phyloP scores from a whole-genome alignment of 1,140 invertebrate species.

The Neodiprion fabricii region DNA sequence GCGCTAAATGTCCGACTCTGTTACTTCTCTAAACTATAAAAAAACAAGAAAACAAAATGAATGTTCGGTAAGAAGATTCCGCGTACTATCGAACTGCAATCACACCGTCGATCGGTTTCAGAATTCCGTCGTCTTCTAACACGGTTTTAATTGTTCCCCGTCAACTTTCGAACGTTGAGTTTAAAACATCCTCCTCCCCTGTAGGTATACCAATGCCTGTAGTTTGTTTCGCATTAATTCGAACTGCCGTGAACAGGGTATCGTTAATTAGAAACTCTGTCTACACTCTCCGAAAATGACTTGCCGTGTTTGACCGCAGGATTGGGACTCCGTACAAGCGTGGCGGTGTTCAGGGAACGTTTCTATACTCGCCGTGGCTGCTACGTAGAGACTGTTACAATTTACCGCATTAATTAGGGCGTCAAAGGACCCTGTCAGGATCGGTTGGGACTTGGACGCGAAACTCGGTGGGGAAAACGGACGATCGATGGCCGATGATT shows the following conservation, averaged over 20 bases:
- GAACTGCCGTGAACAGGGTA: background rate
- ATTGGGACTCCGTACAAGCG: background rate
- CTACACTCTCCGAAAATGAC: background rate
- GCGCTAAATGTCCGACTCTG: background rate
- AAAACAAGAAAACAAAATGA: background rate
- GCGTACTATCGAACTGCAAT: too few relatives aligned
- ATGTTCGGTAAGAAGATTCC: too few relatives aligned
- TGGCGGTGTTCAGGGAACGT: background rate
- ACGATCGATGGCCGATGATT: too few relatives aligned
- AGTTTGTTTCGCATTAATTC: too few relatives aligned
- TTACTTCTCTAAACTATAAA: background rate
- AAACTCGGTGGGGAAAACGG: too few relatives aligned
- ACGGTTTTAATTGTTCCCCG: background rate
- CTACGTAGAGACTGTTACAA: background rate
- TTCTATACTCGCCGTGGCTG: slow-evolving; percentile 23
- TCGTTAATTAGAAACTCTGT: slow-evolving; percentile 5
- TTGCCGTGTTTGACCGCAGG: background rate
- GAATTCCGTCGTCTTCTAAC: background rate
- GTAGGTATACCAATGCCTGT: too few relatives aligned
- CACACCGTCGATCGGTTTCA: too few relatives aligned
- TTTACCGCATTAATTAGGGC: background rate
- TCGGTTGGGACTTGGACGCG: too few relatives aligned
- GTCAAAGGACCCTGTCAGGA: background rate
- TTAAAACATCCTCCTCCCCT: background rate
- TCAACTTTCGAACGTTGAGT: too few relatives aligned